Conservation (phyloP, 2,797 vertebrate genomes). For the Pachyuromys duprasi region DNA sequence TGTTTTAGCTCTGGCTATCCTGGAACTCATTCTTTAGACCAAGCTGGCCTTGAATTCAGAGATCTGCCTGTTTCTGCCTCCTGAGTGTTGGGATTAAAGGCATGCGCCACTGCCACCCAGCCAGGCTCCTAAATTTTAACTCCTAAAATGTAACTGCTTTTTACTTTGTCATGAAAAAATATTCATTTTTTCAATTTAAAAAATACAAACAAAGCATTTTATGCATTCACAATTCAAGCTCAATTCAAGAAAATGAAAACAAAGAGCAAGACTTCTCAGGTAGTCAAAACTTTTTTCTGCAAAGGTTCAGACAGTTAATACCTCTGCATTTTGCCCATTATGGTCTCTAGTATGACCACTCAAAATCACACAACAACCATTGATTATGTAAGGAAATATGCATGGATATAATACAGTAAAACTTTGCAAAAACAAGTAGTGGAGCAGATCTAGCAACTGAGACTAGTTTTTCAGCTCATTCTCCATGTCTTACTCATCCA, state of each 20-base stretch:
- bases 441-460: not conserved
- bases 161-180: not conserved
- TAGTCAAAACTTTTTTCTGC: not conserved
- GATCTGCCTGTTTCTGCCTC: too few relatives aligned
- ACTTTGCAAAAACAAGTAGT: not conserved
- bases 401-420: constrained; percentile 1
- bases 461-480: not conserved
- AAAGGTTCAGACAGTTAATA: not conserved
- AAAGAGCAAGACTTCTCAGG: not conserved
- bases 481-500: not conserved
- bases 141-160: constrained; percentile 8
- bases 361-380: not conserved
- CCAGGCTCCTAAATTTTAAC: not conserved
- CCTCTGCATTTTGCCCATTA: not conserved
- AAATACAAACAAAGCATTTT: not conserved
- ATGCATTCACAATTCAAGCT: not conserved
- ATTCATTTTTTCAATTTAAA: not conserved
- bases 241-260: not conserved
- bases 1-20: too few relatives aligned
- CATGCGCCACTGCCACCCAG: too few relatives aligned
- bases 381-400: not conserved
- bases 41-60: too few relatives aligned
- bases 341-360: not conserved
- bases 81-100: too few relatives aligned
- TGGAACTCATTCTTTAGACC: too few relatives aligned